Evolutionary conservation across 1,140 invertebrate species (phyloP), one percentile per base, ranked within the genome.

Genomic region (Pseudomyrmex concolor): DNA sequence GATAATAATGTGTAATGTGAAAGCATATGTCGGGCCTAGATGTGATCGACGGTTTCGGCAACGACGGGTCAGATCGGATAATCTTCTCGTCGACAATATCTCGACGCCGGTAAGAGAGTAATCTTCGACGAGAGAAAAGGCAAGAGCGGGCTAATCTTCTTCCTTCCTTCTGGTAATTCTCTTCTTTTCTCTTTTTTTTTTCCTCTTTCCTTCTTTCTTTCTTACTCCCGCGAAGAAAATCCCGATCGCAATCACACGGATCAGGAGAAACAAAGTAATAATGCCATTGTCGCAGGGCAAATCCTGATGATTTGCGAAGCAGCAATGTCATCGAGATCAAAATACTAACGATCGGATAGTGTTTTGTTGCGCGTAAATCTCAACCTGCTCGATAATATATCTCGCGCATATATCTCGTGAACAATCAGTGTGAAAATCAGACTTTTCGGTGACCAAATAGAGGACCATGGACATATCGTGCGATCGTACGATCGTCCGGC

Each of bases 391-490:
- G 34, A 34, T 34, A 34, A 34, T 34, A 34, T n/a, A n/a, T n/a
- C n/a, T 34, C 34, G 34, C 34, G 34, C 34, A 5, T n/a, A 13
- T 4, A 54, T 13, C 7, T 0, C 50, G 57, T 2, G 9, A 13
- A 66, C 48, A n/a, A 70, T 81, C 22, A n/a, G 10, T 50, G 22
- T 19, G 22, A 55, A 25, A 25, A 34, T 34, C 50, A 25, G 22
- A n/a, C 34, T 34, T 68, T 45, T 50, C 17, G 55, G 84, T 82
- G 68, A 80, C 13, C 17, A 34, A 34, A 34, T 12, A 8, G 15
- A 48, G 17, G 81, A 89, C 55, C 86, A 89, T 89, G 87, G 59
- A 84, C 84, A 86, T 54, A 22, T 8, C 54, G 60, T 74, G 66
- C 1, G 8, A 19, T 71, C 68, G 62, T 50, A 19, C 22, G 80